Conservation (phyloP, 64 coral and sea anemone genomes). For the Hydrozoanthus tunicans region DNA sequence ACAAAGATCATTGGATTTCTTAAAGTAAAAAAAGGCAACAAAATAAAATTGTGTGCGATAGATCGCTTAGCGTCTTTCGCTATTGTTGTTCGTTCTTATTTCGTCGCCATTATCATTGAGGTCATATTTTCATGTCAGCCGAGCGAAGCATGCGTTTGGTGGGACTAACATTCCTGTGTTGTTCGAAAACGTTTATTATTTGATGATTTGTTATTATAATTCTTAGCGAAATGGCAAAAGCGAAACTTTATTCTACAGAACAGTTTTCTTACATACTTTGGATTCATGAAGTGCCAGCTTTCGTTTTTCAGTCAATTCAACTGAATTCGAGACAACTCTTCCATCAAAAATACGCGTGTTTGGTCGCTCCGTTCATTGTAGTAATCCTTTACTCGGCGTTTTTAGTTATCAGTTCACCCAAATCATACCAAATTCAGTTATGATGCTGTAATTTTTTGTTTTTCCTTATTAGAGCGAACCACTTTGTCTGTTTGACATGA, state of each 20-base stretch:
- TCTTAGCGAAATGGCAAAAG: background rate
- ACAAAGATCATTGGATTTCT: background rate
- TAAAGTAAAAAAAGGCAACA: background rate
- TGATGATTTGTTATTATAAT: background rate
- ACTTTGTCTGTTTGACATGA: background rate
- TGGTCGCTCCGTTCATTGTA: background rate
- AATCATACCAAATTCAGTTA: background rate
- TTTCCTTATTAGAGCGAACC: constrained; percentile 16
- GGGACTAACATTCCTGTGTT: constrained; percentile 44
- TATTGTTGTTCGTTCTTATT: constrained; percentile 41
- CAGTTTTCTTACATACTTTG: constrained; percentile 33
- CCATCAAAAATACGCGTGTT: constrained; percentile 18
- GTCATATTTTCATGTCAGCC: constrained; percentile 42
- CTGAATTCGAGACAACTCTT: constrained; percentile 21
- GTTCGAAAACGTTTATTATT: constrained; percentile 29
- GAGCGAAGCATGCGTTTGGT: constrained; percentile 3
- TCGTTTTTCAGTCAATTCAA: constrained; percentile 40
- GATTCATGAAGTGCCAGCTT: constrained; percentile 28
- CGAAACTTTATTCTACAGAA: background rate
- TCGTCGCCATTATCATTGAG: constrained; percentile 46
- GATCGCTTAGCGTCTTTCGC: background rate
- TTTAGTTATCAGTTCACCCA: background rate
- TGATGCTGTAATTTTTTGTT: background rate
- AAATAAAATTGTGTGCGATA: constrained; percentile 5
- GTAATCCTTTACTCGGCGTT: background rate